Base-by-base conservation (phyloP, 2,113 vertebrate genomes). In the Lichenostomus cassidix region DNA sequence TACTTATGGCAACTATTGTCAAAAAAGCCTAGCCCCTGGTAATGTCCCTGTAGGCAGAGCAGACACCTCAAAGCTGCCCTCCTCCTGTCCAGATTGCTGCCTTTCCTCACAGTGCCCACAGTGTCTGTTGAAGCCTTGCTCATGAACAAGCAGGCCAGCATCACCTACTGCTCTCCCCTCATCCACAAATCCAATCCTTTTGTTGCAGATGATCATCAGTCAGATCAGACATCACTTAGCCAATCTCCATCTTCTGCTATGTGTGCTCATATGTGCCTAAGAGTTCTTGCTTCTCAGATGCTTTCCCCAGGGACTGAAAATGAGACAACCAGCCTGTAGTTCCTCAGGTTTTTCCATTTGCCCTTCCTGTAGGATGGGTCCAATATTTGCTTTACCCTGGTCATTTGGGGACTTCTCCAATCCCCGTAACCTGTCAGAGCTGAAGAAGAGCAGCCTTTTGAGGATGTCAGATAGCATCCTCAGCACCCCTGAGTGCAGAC, bases 41-140 rank as follows among this genome's bases (percentile, higher is more conserved):
- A 39, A 65, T 11, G 9, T 47, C 7, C 47, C 31, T 1, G 1
- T 5, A 49, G 50, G 35, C 41, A n/a, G 11, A 49, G 42, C 1
- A 3, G 31, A 21, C 11, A 59, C 25, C 7, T 88, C 0, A 0
- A 71, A 83, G 15, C 19, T 1, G 2, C 24, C 28, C 11, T 67
- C 46, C 76, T 67, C 22, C 42, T 50, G 44, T 20, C 42, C 39
- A 56, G 29, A 13, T 89, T 68, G 17, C 52, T 63, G 62, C 56
- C 13, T 65, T 14, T 64, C 47, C 16, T 81, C 17, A 49, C 15
- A 65, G 35, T 22, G 10, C 16, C 77, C 17, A 49, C 15, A 65
- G 35, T 22, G 10, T 31, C 50, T 88, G 25, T 35, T 79, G 37
- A 75, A 67, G 7, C 25, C 47, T 63, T 55, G 33, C 33, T 68